phyloP scores from a whole-genome alignment of 2,113 vertebrate species.

The Ptilorrhoa leucosticta region DNA sequence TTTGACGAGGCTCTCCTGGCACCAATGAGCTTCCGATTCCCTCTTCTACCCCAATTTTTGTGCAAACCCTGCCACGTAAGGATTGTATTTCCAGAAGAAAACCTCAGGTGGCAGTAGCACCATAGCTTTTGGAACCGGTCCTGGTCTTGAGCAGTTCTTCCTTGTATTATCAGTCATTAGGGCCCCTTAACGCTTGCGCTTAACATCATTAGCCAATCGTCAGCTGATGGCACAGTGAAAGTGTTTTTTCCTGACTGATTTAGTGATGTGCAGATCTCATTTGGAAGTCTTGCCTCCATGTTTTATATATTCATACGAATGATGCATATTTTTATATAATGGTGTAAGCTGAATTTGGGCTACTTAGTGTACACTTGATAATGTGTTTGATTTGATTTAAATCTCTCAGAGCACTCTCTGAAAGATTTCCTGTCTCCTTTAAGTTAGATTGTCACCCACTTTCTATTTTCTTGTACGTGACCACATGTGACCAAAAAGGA shows the following conservation, averaged over 20 bases:
- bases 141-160: background rate
- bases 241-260: background rate
- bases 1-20: background rate
- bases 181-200: background rate
- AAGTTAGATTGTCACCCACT: background rate
- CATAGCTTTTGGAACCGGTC: background rate
- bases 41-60: background rate
- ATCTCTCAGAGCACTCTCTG: background rate
- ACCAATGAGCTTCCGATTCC: background rate
- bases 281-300: background rate
- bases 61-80: background rate
- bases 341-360: background rate
- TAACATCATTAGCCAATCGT: background rate
- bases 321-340: background rate
- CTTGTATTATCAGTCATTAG: background rate
- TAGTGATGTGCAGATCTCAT: background rate
- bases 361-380: background rate
- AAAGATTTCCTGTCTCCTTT: background rate
- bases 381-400: background rate
- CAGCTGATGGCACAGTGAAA: background rate
- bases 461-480: background rate
- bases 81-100: conserved; percentile 27
- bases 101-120: conserved; percentile 59
- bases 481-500: background rate
- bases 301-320: background rate